Conservation (phyloP, 2,113 vertebrate species). For the Peromyscus maniculatus region DNA sequence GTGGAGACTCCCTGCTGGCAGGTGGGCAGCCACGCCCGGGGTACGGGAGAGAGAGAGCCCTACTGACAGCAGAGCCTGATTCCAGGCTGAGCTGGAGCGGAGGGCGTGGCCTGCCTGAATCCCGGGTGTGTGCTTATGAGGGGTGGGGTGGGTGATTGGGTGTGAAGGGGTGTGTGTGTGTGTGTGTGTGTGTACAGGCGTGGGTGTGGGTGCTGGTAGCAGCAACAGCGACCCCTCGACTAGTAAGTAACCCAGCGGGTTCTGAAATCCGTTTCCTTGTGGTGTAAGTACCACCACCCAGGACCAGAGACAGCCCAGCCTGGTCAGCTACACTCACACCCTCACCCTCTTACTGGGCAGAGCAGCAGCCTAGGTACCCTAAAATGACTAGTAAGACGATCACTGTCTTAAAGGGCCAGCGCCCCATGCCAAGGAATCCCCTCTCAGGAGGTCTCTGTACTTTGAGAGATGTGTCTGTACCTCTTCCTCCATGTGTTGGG, state of each 20-base stretch:
- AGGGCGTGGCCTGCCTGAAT: constrained; percentile 76
- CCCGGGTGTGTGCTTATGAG: not conserved
- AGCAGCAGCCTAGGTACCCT: constrained; percentile 6
- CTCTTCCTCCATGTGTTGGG: not conserved
- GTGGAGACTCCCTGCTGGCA: constrained; percentile 61
- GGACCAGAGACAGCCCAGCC: not conserved
- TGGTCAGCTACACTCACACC: not conserved
- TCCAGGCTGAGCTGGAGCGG: not conserved
- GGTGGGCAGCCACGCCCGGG: constrained; percentile 79
- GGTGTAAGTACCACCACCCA: not conserved
- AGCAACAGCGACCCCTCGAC: not conserved
- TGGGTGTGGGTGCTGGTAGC: not conserved
- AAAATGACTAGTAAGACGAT: not conserved
- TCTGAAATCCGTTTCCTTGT: constrained; percentile 72
- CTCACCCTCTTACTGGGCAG: not conserved
- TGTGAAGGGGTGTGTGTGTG: not conserved
- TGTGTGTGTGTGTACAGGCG: not conserved
- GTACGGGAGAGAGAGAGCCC: not conserved
- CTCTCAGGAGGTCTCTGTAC: not conserved
- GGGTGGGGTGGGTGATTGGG: not conserved
- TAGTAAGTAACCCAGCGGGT: constrained; percentile 41
- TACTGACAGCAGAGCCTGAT: not conserved
- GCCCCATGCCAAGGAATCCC: not conserved
- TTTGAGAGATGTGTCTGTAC: constrained; percentile 44
- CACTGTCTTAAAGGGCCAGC: constrained; percentile 70